Evolutionary conservation across 2,888 invertebrate genomes (phyloP).

Genomic region (Hartigia nigra): DNA sequence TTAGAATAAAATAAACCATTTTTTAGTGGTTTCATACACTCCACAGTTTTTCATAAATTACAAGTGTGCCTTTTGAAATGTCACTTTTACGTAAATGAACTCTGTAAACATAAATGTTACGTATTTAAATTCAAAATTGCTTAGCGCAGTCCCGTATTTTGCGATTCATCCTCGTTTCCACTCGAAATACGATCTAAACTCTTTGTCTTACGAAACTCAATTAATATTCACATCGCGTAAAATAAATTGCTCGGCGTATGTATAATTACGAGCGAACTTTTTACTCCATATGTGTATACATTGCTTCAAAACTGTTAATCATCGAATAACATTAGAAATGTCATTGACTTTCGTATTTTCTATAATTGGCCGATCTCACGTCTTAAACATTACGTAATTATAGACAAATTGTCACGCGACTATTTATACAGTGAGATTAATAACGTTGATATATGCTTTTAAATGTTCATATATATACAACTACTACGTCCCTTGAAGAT

Average conservation of each 20-base stretch:
- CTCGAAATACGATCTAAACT: not conserved
- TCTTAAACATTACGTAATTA: not conserved
- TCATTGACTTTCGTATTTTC: not conserved
- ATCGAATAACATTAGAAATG: not conserved
- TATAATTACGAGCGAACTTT: not conserved
- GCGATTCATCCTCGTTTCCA: not conserved
- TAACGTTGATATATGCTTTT: not conserved
- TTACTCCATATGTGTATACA: not conserved
- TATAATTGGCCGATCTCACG: not conserved
- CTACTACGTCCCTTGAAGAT: not conserved
- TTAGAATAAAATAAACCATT: not conserved
- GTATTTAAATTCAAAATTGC: not conserved
- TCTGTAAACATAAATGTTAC: not conserved
- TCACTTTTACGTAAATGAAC: not conserved
- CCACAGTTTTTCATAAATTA: no score
- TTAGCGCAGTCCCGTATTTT: not conserved
- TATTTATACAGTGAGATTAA: not conserved
- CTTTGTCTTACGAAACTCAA: not conserved
- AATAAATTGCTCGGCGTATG: not conserved
- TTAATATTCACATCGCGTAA: not conserved
- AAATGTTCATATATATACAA: not conserved
- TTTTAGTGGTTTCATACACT: not conserved
- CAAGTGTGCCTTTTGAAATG: no score
- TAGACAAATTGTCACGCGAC: not conserved
- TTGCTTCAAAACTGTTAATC: not conserved